Conservation (phyloP, 1,140 invertebrate genomes). For the Drosophila bocqueti region DNA sequence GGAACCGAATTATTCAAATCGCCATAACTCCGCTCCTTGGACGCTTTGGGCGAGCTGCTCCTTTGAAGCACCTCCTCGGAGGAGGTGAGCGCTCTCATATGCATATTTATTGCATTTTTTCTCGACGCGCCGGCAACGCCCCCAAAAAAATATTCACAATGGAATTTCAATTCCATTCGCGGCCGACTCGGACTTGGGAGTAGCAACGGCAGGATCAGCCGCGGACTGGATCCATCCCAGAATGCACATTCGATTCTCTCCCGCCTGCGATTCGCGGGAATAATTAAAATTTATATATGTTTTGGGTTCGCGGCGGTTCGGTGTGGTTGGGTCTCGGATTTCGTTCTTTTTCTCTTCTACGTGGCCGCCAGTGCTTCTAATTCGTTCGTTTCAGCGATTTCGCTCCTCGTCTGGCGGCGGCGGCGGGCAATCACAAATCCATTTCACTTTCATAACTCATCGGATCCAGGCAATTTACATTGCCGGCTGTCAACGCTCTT, state of each 20-base stretch:
- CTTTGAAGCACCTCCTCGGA: slow-evolving; percentile 26
- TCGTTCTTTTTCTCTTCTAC: slow-evolving; percentile 2
- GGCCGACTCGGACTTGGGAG: slow-evolving; percentile 35
- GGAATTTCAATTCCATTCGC: slow-evolving; percentile 84
- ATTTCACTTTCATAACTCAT: slow-evolving; percentile 78
- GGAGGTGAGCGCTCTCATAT: slow-evolving; percentile 70
- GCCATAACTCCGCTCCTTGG: slow-evolving; percentile 59
- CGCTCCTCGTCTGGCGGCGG: slow-evolving; percentile 24
- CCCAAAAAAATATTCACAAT: slow-evolving; percentile 78
- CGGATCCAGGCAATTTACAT: slow-evolving; percentile 73
- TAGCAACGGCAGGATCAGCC: slow-evolving; percentile 18
- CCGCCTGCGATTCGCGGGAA: slow-evolving; percentile 63
- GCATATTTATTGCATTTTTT: slow-evolving; percentile 85
- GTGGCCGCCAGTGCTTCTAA: slow-evolving; percentile 46
- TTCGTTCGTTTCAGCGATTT: slow-evolving; percentile 12
- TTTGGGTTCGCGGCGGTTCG: slow-evolving; percentile 32
- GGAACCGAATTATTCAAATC: slow-evolving; percentile 85
- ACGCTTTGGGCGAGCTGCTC: slow-evolving; percentile 23
- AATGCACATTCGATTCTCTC: slow-evolving; percentile 65
- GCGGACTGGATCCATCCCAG: slow-evolving; percentile 20
- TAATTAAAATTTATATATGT: slow-evolving; percentile 82
- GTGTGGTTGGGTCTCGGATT: slow-evolving; percentile 31
- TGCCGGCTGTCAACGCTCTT: slow-evolving; percentile 17
- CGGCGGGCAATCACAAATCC: slow-evolving; percentile 44
- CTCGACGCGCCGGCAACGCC: slow-evolving; percentile 79